Evolutionary conservation across 2,797 vertebrate species (phyloP).

Genomic region (Glyptemys insculpta): DNA sequence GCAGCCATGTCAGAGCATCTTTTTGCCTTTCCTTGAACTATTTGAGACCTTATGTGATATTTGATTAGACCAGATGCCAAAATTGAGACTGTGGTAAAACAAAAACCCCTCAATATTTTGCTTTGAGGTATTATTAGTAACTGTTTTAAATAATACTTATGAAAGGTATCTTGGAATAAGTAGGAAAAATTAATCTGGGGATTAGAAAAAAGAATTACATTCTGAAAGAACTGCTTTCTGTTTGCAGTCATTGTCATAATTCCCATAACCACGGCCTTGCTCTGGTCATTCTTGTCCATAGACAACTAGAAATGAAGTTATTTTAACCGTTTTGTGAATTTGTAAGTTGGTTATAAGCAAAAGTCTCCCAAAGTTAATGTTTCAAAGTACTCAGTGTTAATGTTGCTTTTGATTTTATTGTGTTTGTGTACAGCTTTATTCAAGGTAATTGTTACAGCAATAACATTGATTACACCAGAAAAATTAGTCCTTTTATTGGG

Average conservation of each 20-base stretch:
- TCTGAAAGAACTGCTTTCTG: neutral
- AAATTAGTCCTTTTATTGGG: too few species aligned
- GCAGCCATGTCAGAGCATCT: conserved; percentile 12
- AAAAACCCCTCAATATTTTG: neutral
- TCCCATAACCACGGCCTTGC: neutral
- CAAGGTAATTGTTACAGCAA: neutral
- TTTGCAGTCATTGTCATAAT: neutral
- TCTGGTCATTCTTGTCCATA: neutral
- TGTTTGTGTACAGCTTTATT: neutral
- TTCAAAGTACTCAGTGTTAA: neutral
- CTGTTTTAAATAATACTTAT: conserved; percentile 57
- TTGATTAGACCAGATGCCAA: neutral
- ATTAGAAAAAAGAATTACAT: neutral
- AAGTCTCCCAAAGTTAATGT: neutral
- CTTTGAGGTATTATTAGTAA: neutral
- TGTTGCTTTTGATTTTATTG: neutral
- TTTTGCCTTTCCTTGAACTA: too few species aligned
- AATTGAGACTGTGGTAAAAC: neutral
- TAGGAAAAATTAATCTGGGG: conserved; percentile 21
- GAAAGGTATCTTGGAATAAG: conserved; percentile 39
- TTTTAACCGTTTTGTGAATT: neutral
- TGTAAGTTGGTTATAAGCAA: neutral
- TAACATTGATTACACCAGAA: neutral
- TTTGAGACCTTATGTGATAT: conserved; percentile 38
- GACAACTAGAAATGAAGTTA: neutral